These are phyloP conservation scores for Blastomussa wellsi DNA, from an alignment of 92 coral and sea anemone genomes.

Conservation along the genomic window DNA sequence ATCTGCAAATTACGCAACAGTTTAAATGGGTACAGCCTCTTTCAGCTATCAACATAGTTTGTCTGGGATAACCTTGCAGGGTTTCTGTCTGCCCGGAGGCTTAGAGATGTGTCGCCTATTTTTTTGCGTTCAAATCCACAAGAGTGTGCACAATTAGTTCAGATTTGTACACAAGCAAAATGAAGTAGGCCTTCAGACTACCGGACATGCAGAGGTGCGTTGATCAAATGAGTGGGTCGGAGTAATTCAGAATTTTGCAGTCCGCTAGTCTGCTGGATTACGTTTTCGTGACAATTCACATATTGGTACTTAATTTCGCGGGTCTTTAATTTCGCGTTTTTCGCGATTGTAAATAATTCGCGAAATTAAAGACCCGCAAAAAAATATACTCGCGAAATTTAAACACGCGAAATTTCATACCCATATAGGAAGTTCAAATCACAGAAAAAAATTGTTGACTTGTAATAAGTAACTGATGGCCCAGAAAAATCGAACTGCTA, in stretches of 20 bases:
- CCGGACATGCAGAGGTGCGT: not conserved
- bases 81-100: constrained; percentile 8
- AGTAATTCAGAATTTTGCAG: not conserved
- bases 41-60: not conserved
- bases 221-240: not conserved
- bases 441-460: no score
- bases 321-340: no score
- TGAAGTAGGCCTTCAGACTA: not conserved
- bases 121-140: not conserved
- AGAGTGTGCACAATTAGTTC: not conserved
- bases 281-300: not conserved
- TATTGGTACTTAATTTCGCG: no score
- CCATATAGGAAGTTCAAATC: no score
- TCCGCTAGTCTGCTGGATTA: not conserved
- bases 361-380: no score
- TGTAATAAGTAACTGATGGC: no score
- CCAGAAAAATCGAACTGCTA: no score
- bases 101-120: not conserved
- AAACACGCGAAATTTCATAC: no score
- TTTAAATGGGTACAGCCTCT: not conserved
- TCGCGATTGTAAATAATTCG: no score
- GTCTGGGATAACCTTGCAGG: not conserved
- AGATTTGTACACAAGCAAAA: not conserved
- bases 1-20: not conserved
- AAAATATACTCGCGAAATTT: no score